Conservation (phyloP, 2,113 vertebrate species). For the Carlito syrichta region DNA sequence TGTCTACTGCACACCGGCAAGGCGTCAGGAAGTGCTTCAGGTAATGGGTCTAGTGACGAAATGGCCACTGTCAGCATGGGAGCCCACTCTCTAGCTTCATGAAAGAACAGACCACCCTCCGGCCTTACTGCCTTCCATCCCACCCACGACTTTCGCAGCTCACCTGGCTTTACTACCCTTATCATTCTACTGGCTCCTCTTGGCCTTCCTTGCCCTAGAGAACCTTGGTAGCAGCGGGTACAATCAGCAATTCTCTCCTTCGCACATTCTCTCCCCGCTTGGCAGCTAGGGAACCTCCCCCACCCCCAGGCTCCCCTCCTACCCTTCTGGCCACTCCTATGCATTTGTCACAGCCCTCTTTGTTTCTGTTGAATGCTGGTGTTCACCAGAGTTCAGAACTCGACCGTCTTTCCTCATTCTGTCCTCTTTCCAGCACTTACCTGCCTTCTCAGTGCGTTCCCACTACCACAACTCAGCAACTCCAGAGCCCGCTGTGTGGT, state of each 20-base stretch:
- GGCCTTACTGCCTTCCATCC: background rate
- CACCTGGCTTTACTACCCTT: background rate
- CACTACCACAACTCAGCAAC: background rate
- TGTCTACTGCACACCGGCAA: background rate
- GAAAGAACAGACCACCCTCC: background rate
- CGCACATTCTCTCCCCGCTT: background rate
- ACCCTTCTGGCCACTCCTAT: background rate
- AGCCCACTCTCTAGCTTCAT: background rate
- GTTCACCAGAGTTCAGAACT: background rate
- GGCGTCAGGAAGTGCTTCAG: background rate
- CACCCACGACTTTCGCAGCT: background rate
- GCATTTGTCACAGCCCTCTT: background rate
- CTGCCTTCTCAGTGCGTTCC: background rate
- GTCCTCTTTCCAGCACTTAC: background rate
- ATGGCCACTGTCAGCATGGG: background rate
- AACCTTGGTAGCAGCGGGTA: background rate
- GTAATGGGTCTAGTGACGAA: background rate
- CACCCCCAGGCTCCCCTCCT: background rate
- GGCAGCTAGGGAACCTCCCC: background rate
- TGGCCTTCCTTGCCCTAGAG: background rate
- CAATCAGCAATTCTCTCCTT: background rate
- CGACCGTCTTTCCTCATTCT: background rate
- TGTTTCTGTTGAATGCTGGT: background rate
- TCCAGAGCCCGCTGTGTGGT: background rate
- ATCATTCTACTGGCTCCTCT: background rate